phyloP scores from a whole-genome alignment of 2,113 vertebrate species.

The Sceloporus undulatus region DNA sequence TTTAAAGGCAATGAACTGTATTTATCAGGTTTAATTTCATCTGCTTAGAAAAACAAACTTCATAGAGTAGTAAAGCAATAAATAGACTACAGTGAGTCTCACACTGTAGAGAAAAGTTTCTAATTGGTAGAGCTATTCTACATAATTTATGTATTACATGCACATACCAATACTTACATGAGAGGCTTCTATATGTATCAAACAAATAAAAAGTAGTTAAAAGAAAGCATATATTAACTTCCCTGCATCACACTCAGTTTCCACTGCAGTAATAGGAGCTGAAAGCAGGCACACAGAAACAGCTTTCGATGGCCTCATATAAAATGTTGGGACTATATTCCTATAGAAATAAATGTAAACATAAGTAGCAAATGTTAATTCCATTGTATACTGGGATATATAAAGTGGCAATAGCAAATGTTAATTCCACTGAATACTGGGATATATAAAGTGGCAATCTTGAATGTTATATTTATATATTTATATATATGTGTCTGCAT shows the following conservation, averaged over 20 bases:
- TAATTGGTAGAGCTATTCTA: neutral
- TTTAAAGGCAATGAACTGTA: conserved; percentile 21
- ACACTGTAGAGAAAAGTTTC: neutral
- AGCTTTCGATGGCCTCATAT: neutral
- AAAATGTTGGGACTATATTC: neutral
- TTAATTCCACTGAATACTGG: neutral
- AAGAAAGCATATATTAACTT: neutral
- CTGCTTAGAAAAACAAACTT: neutral
- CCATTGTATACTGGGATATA: neutral
- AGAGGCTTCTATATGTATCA: neutral
- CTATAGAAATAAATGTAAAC: neutral
- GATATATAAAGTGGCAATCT: neutral
- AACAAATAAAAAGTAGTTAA: neutral
- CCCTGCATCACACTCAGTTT: neutral
- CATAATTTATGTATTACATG: neutral
- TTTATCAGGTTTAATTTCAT: neutral
- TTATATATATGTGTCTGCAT: too few relatives aligned
- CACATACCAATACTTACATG: neutral
- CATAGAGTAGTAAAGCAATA: neutral
- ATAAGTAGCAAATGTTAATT: neutral
- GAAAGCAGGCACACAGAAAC: neutral
- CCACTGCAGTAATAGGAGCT: neutral
- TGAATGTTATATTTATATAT: neutral
- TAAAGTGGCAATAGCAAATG: neutral
- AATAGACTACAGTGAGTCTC: neutral